Evolutionary conservation across 2,797 vertebrate genomes (phyloP), one percentile per base, ranked within the genome.

Genomic region (Lepus townsendii): DNA sequence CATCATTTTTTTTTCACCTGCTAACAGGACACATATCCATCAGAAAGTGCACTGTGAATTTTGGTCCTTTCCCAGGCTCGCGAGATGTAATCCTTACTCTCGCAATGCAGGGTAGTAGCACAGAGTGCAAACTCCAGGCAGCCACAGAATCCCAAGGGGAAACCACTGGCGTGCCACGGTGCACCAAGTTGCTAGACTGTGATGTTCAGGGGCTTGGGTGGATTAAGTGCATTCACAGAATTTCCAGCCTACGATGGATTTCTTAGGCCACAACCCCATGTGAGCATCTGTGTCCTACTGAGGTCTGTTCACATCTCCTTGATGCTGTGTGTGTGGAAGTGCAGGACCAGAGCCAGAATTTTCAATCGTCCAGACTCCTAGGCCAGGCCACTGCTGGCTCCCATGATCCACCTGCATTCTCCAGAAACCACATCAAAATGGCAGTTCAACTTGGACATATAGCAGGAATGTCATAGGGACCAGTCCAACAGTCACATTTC

Each of bases 401-500:
- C 91, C 62, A 88, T 63, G 72, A 92, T 42, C 50, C 86, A 42
- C 19, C 93, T 79, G 1, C 27, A 30, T 72, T 89, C 13, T 60
- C 75, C 60, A 24, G 10, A 91, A 87, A 66, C 30, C 19, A 20
- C 20, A 88, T 83, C 90, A 92, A 85, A 97, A 83, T 10, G 75
- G 20, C 16, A 86, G 54, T 16, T 62, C 35, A 27, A 47, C n/a
- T 96, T 5, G 30, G 60, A 65, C 83, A 13, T 42, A 62, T 14
- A 62, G 42, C 26, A 52, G 90, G 60, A 65, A 60, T 13, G n/a
- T 84, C 38, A 50, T 10, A 35, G 68, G 60, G n/a, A 26, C 13
- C 65, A 42, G 22, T 88, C 82, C 82, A 94, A 76, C 88, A 96
- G 91, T 82, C 75, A 85, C 93, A 89, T 93, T 97, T 96, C 68